Evolutionary conservation across 2,888 invertebrate genomes (phyloP), one percentile per base, ranked within the genome.

Genomic region (Allolobophora icterica): DNA sequence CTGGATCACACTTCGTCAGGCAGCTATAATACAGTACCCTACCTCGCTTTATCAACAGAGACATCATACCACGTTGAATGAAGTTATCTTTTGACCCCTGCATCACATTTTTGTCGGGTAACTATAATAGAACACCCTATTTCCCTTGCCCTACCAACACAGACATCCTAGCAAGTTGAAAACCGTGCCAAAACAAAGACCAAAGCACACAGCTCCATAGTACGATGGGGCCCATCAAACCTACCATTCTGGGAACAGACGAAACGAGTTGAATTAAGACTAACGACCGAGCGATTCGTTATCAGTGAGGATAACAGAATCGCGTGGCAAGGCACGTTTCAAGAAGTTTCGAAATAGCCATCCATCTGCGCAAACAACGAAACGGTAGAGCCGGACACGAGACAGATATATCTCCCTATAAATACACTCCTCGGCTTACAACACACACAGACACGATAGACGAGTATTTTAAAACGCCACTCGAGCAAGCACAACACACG

Each of bases 281-380:
- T n/a, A 52, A 45, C 24, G 5, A 21, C 52, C 11, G 11, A n/a
- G 13, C n/a, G 71, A 71, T 71, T 71, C n/a, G 71, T 71, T 71
- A n/a, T 71, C 71, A 71, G 30, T 17, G 71, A n/a, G 71, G 71
- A 30, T n/a, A 4, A 30, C 0, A 71, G n/a, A 71, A 71, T n/a
- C n/a, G 71, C 71, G 71, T 71, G 71, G 71, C 71, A 30, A 71
- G n/a, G 71, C 71, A 71, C 71, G 71, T n/a, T 71, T 71, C 71
- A 71, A 71, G 71, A 71, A n/a, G 71, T 71, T 71, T 71, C 71
- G 71, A 71, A 71, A 71, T 71, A 71, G 71, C n/a, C 71, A 71
- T n/a, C 11, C 71, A n/a, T 71, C 11, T 8, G 11, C 3, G 71
- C 71, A 71, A n/a, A 71, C 71, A n/a, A 13, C 71, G n/a, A 71